phyloP scores from a whole-genome alignment of 2,113 vertebrate genomes.

The Halcyon senegalensis region DNA sequence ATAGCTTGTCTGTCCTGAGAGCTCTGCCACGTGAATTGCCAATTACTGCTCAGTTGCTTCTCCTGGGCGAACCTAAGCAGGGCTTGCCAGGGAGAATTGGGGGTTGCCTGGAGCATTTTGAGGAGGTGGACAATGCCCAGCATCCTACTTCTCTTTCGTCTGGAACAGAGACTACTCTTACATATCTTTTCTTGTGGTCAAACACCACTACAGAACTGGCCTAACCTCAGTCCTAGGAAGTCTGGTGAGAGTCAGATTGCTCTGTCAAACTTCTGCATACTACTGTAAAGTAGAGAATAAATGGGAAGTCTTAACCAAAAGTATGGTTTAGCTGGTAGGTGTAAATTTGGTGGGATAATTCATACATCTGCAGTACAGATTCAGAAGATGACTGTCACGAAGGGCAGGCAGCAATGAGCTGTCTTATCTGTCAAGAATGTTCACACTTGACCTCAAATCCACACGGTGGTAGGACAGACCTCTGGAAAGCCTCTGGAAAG shows the following conservation, averaged over 20 bases:
- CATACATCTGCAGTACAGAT: not conserved
- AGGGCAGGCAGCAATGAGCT: rapidly evolving
- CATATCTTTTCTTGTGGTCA: not conserved
- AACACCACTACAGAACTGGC: not conserved
- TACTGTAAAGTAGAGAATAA: not conserved
- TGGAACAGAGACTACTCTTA: not conserved
- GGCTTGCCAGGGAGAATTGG: not conserved
- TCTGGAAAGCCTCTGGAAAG: not conserved
- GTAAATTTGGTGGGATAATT: not conserved
- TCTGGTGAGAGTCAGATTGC: not conserved
- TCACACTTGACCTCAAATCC: not conserved
- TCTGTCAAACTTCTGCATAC: not conserved
- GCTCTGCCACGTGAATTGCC: not conserved
- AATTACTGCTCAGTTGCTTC: not conserved
- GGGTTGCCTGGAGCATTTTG: not conserved
- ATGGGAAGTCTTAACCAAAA: not conserved
- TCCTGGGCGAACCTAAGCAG: not conserved
- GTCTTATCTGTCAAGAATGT: not conserved
- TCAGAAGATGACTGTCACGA: not conserved
- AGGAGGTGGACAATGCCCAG: not conserved
- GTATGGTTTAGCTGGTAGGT: not conserved
- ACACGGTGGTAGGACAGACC: not conserved
- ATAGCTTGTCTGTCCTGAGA: not conserved
- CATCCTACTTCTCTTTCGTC: not conserved
- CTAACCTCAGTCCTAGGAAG: not conserved